phyloP scores from a whole-genome alignment of 2,888 invertebrate genomes.

The Oxytorus armatus region DNA sequence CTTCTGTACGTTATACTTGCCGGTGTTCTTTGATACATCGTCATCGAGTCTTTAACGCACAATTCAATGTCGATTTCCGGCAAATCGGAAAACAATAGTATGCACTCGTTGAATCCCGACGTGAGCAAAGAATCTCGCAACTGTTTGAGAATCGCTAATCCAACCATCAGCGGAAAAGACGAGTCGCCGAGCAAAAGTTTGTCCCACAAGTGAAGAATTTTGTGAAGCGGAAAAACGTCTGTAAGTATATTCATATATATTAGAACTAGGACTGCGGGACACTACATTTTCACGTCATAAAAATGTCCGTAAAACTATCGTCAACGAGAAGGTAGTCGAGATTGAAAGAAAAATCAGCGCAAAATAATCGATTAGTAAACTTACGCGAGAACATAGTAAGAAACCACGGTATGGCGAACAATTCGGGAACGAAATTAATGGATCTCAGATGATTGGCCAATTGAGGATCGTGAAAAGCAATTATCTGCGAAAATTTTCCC shows the following conservation, averaged over 20 bases:
- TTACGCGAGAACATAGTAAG: conserved; percentile 99
- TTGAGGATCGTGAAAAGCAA: conserved; percentile 97
- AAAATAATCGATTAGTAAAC: too few relatives aligned
- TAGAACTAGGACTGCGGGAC: too few relatives aligned
- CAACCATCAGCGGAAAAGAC: conserved; percentile 97
- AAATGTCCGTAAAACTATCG: neutral
- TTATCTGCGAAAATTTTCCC: conserved; percentile 97
- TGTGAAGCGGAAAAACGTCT: conserved; percentile 99
- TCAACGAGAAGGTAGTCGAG: conserved; percentile 33
- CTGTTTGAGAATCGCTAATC: conserved; percentile 96
- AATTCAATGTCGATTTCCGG: conserved; percentile 98
- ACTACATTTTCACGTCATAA: too few relatives aligned
- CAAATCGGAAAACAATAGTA: conserved; percentile 98
- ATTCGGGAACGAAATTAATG: conserved; percentile 97
- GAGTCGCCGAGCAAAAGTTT: conserved; percentile 96
- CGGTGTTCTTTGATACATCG: conserved; percentile 94
- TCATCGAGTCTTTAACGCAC: conserved; percentile 95
- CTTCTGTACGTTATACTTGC: conserved; percentile 94
- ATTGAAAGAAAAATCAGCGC: conserved; percentile 12
- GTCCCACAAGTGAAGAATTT: conserved; percentile 99
- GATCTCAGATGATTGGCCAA: conserved; percentile 95
- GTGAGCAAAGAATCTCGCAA: conserved; percentile 92
- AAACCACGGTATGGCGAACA: conserved; percentile 99
- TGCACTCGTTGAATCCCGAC: conserved; percentile 99
- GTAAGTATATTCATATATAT: conserved; percentile 78